A percentile compares a stretch with the other conserved stretches of the same genome.
Evolutionary conservation across 2,113 vertebrate genomes (phyloP).

Genomic region (Asarcornis scutulata): DNA sequence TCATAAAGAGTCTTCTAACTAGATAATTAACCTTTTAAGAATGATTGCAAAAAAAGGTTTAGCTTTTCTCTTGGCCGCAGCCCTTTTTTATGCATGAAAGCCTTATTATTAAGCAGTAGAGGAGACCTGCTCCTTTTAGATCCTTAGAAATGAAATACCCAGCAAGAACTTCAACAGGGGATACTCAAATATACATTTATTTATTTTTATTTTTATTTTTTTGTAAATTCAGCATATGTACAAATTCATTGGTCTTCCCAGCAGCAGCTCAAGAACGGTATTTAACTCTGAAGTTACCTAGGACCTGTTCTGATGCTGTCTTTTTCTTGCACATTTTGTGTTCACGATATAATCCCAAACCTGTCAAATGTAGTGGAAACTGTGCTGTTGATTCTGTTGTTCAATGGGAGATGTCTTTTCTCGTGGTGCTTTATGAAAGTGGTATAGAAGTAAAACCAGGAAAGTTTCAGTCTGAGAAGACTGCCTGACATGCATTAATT

Average conservation of each 20-base stretch:
- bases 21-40: background rate
- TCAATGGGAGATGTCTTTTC: background rate
- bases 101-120: background rate
- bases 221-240: background rate
- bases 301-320: background rate
- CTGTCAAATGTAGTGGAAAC: background rate
- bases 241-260: background rate
- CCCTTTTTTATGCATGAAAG: background rate
- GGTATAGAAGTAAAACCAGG: background rate
- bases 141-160: background rate
- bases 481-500: slow-evolving; percentile 36
- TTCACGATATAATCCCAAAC: background rate
- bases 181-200: background rate
- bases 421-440: background rate
- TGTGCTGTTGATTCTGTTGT: background rate
- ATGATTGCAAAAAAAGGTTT: background rate
- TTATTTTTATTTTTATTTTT: background rate
- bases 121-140: background rate
- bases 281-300: background rate
- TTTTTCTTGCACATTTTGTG: background rate
- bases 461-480: background rate
- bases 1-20: background rate
- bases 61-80: background rate
- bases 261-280: background rate
- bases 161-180: background rate